phyloP scores from a whole-genome alignment of 2,888 invertebrate species.

The Limnephilus marmoratus region DNA sequence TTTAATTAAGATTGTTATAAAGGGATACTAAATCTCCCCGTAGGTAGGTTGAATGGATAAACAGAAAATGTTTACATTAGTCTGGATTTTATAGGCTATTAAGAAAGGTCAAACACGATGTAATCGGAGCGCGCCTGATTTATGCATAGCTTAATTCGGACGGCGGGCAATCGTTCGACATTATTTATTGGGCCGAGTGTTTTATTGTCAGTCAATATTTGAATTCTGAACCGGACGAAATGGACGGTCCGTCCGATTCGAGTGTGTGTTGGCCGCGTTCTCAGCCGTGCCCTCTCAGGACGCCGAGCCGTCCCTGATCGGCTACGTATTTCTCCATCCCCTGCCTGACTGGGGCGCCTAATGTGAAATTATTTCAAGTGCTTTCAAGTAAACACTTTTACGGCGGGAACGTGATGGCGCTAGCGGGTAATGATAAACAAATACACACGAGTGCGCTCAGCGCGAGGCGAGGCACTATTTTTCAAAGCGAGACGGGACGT shows the following conservation, averaged over 20 bases:
- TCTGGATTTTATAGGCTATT: neutral
- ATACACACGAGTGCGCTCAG: constrained; percentile 36
- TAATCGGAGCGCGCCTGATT: neutral
- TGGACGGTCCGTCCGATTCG: neutral
- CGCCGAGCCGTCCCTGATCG: constrained; percentile 55
- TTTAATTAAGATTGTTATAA: neutral
- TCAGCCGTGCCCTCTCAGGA: neutral
- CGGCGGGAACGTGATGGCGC: constrained; percentile 60
- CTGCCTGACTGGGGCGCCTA: constrained; percentile 63
- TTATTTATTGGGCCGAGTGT: constrained; percentile 49
- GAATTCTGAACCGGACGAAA: neutral
- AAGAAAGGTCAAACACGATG: neutral
- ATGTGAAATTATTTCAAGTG: constrained; percentile 65
- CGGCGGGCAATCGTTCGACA: constrained; percentile 25
- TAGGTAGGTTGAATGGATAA: neutral
- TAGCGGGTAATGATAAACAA: constrained; percentile 61
- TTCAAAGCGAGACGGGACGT: constrained; percentile 3
- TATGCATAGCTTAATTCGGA: neutral
- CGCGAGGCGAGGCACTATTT: neutral
- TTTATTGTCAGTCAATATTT: neutral
- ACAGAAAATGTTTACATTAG: neutral
- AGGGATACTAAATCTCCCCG: neutral
- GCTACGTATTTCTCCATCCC: constrained; percentile 59
- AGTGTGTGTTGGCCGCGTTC: neutral
- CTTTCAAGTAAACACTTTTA: constrained; percentile 66